Evolutionary conservation across 2,888 invertebrate species (phyloP).

Genomic region (Gryllus longicercus): DNA sequence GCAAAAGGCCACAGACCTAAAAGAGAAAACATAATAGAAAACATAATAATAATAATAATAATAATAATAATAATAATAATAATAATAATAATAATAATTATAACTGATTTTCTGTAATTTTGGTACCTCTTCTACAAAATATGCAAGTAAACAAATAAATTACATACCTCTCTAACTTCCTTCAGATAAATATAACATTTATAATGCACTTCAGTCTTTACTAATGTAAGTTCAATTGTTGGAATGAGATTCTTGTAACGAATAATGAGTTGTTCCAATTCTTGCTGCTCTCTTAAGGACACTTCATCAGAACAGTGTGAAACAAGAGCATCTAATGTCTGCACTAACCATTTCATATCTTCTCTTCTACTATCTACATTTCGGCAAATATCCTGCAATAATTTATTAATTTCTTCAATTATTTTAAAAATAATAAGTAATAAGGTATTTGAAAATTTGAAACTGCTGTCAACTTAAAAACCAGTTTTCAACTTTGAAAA

Average conservation of each 20-base stretch:
- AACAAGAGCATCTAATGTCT: slow-evolving; percentile 80
- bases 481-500: no score
- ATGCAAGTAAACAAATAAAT: neutral
- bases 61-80: neutral
- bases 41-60: neutral
- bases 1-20: slow-evolving; percentile 55
- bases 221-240: slow-evolving; percentile 87
- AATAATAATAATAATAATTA: neutral
- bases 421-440: neutral
- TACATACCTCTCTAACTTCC: slow-evolving; percentile 56
- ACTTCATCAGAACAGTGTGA: slow-evolving; percentile 78
- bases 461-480: neutral
- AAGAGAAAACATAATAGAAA: slow-evolving; percentile 25
- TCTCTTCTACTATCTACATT: slow-evolving; percentile 87
- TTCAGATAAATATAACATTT: slow-evolving; percentile 89
- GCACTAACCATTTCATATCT: slow-evolving; percentile 93
- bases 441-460: slow-evolving; percentile 18
- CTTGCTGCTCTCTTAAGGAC: slow-evolving; percentile 74
- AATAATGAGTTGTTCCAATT: slow-evolving; percentile 75
- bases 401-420: neutral
- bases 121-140: neutral
- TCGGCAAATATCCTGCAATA: slow-evolving; percentile 74
- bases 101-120: neutral
- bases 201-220: slow-evolving; percentile 86
- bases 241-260: slow-evolving; percentile 90